phyloP scores from a whole-genome alignment of 2,888 invertebrate genomes.

The Clepsis dumicolana region DNA sequence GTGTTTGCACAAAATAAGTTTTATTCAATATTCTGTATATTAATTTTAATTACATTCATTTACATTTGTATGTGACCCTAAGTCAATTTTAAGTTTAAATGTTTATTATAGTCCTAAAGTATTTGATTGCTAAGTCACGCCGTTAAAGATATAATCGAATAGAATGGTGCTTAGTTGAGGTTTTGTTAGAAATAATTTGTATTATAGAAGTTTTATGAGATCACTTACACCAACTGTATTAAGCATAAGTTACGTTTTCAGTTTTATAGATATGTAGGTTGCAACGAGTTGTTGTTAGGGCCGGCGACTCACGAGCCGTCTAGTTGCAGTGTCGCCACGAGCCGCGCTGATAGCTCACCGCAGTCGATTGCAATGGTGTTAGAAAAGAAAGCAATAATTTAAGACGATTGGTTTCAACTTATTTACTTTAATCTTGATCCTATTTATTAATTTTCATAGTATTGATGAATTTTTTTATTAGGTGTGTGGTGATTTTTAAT shows the following conservation, averaged over 20 bases:
- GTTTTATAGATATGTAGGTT: constrained; percentile 45
- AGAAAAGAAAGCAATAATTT: constrained; percentile 60
- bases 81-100: constrained; percentile 77
- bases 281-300: constrained; percentile 21
- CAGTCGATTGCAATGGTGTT: constrained; percentile 45
- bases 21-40: constrained; percentile 71
- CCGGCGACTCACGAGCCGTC: neutral
- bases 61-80: constrained; percentile 70
- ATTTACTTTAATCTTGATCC: constrained; percentile 60
- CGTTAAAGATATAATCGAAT: constrained; percentile 80
- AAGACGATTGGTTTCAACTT: constrained; percentile 50
- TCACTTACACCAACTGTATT: constrained; percentile 65
- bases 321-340: constrained; percentile 3
- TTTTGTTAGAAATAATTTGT: constrained; percentile 75
- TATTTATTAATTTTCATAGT: constrained; percentile 75
- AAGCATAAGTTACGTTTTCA: constrained; percentile 65
- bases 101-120: constrained; percentile 74
- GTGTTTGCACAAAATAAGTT: constrained; percentile 81
- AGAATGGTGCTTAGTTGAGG: constrained; percentile 84
- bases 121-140: constrained; percentile 80
- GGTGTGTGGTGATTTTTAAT: constrained; percentile 82
- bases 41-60: constrained; percentile 68
- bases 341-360: neutral
- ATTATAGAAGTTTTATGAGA: constrained; percentile 67
- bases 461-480: constrained; percentile 81